These are phyloP conservation scores for Nasua narica DNA, from an alignment of 2,797 vertebrate genomes.

Conservation along the genomic window DNA sequence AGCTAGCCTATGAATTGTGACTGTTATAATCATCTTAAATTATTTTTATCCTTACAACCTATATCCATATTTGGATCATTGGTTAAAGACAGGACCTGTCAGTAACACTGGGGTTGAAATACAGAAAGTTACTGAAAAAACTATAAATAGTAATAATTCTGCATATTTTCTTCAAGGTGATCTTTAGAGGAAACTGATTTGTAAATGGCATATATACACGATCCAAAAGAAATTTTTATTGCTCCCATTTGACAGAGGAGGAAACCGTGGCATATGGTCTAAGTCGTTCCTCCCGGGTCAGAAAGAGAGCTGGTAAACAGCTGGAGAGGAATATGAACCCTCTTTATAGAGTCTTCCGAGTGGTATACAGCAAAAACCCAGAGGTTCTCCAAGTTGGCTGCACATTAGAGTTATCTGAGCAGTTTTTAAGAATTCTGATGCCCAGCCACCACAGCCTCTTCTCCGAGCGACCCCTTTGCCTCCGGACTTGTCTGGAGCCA, in stretches of 20 bases:
- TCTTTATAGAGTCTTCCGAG: not conserved
- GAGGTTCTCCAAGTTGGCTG: not conserved
- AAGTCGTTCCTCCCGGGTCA: not conserved
- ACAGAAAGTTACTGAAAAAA: not conserved
- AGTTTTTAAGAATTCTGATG: not conserved
- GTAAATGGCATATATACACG: not conserved
- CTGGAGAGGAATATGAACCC: not conserved
- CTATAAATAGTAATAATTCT: not conserved
- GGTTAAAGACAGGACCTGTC: not conserved
- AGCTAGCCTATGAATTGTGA: not conserved
- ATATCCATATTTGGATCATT: not conserved
- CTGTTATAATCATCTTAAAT: not conserved
- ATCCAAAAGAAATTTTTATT: not conserved
- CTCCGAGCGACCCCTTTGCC: constrained; percentile 86
- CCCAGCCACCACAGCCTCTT: constrained; percentile 22
- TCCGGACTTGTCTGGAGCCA: constrained; percentile 78
- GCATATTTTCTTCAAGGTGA: not conserved
- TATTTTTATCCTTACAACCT: not conserved
- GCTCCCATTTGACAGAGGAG: not conserved
- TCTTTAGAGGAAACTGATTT: not conserved
- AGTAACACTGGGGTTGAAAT: not conserved
- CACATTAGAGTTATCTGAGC: not conserved
- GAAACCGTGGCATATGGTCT: not conserved
- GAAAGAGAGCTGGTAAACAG: not conserved
- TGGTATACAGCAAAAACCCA: not conserved